Evolutionary conservation across 2,888 invertebrate species (phyloP).

Genomic region (Autographa gamma): DNA sequence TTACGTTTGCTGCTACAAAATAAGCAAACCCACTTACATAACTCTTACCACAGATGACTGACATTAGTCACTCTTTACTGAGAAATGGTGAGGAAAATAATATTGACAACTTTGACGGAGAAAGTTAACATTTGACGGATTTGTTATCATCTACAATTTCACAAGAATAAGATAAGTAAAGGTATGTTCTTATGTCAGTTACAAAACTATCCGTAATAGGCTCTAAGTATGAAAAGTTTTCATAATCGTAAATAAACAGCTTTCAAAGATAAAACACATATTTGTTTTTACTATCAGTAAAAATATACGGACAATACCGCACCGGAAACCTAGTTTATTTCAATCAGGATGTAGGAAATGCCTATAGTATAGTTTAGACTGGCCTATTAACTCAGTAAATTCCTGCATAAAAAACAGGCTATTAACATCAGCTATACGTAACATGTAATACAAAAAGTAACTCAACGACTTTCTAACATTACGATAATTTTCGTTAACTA

Average conservation of each 20-base stretch:
- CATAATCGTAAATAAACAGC: not conserved
- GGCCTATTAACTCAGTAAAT: not conserved
- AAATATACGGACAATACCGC: not conserved
- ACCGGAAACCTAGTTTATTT: not conserved
- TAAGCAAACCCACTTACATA: not conserved
- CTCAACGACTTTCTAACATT: slow-evolving; percentile 16
- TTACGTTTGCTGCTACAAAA: not conserved
- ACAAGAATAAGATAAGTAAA: no score
- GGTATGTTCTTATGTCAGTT: not conserved
- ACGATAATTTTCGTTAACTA: slow-evolving; percentile 1
- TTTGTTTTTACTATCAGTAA: not conserved
- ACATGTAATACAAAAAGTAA: not conserved
- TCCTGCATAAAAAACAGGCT: not conserved
- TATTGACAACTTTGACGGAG: not conserved
- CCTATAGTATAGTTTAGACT: not conserved
- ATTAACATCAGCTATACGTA: not conserved
- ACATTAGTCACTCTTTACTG: not conserved
- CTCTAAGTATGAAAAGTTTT: not conserved
- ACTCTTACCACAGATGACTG: no score
- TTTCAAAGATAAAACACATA: not conserved
- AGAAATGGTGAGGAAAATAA: not conserved
- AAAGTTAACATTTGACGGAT: slow-evolving; percentile 4
- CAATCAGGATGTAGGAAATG: not conserved
- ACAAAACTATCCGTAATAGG: not conserved
- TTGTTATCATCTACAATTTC: not conserved